Conservation (phyloP, 2,797 vertebrate species). For the Eleutherodactylus coqui region DNA sequence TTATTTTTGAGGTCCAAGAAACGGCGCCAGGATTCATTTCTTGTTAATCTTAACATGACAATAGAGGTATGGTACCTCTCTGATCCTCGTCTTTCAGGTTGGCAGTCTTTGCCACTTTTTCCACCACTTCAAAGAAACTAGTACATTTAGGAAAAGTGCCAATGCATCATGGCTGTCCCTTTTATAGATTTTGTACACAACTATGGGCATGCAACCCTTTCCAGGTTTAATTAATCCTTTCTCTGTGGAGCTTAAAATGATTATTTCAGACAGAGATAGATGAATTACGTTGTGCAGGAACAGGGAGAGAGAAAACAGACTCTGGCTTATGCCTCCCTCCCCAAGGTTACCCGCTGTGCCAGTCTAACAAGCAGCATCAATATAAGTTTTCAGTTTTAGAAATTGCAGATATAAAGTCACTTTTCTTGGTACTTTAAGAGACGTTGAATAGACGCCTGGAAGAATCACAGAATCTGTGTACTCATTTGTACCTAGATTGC, state of each 20-base stretch:
- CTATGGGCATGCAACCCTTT: slow-evolving; percentile 49
- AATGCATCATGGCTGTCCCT: slow-evolving; percentile 48
- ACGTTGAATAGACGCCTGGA: slow-evolving; percentile 20
- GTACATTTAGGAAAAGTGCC: slow-evolving; percentile 54
- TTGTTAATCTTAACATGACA: slow-evolving; percentile 41
- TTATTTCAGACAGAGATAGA: slow-evolving; percentile 47
- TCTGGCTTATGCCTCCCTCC: slow-evolving; percentile 17
- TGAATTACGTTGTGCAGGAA: slow-evolving; percentile 25
- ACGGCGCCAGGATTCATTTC: slow-evolving; percentile 28
- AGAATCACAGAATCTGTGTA: slow-evolving; percentile 29
- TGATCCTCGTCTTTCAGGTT: slow-evolving; percentile 33
- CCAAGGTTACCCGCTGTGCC: not conserved
- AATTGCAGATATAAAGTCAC: not conserved
- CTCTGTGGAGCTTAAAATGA: slow-evolving; percentile 49
- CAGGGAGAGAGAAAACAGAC: slow-evolving; percentile 54
- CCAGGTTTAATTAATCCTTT: slow-evolving; percentile 53
- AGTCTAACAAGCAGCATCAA: not conserved
- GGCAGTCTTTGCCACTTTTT: slow-evolving; percentile 53
- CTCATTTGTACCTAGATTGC: slow-evolving; percentile 41
- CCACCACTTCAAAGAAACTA: slow-evolving; percentile 59
- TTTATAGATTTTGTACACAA: slow-evolving; percentile 57
- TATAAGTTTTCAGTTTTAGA: slow-evolving; percentile 10
- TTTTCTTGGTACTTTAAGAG: not conserved
- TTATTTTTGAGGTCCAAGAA: slow-evolving; percentile 13
- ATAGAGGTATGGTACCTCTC: slow-evolving; percentile 38